Evolutionary conservation across 2,888 invertebrate genomes (phyloP), one percentile per base, ranked within the genome.

Genomic region (Chalcis sispes): DNA sequence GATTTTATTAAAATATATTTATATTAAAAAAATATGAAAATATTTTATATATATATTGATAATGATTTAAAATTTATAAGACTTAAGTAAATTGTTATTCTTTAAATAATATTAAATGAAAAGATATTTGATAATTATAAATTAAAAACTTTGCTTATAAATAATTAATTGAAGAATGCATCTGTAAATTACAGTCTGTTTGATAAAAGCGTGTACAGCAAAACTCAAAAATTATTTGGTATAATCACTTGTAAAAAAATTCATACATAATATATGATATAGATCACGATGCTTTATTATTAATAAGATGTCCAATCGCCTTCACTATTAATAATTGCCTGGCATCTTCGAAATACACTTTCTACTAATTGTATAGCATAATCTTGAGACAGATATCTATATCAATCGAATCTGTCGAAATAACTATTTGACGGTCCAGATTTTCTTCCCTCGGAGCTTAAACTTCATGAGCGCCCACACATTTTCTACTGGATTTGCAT

Each of bases 21-120:
- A n/a, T n/a, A n/a, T n/a, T n/a, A n/a, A n/a, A n/a, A 73, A 59
- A 48, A 23, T 32, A 64, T 29, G 7, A 15, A 40, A 15, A 40
- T 52, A 29, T 42, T 40, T 29, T 2, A 48, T 46, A 58, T n/a
- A 56, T 36, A 13, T 32, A 46, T 52, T 54, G 13, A 52, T 64
- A 27, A 54, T 70, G 20, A 10, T 56, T 52, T 54, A 56, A 13
- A 50, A 54, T 27, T 27, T 36, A 58, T 36, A 7, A 36, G 13
- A 29, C 15, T 50, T 25, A 13, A 29, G 32, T 46, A 48, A 54
- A 42, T 67, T 73, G n/a, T n/a, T 58, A 67, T n/a, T 56, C 15
- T 42, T 58, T 58, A 27, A 27, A 18, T 52, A 71, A 70, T 29
- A 25, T 20, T 8, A 42, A 42, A 42, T 20, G 42, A 42, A 42